These are phyloP conservation scores for Rhagoletis zephyria DNA, from an alignment of 1,140 invertebrate genomes.

Conservation along the genomic window DNA sequence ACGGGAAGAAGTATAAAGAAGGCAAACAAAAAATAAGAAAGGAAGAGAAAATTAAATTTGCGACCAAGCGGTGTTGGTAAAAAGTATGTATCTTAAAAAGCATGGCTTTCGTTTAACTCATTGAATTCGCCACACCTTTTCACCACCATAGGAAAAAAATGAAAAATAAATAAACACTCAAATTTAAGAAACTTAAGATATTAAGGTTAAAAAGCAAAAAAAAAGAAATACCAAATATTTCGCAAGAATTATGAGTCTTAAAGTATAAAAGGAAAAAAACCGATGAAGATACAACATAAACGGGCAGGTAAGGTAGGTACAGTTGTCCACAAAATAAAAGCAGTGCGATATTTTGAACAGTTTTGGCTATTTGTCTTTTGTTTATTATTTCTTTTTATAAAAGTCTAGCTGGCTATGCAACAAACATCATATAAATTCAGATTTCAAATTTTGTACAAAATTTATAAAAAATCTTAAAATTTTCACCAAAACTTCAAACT, in stretches of 20 bases:
- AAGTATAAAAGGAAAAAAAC: neutral
- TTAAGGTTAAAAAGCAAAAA: constrained; percentile 5
- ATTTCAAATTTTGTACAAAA: no score
- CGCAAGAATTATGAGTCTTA: neutral
- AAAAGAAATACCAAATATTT: neutral
- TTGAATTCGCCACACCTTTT: neutral
- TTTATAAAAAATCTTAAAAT: no score
- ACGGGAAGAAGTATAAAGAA: neutral
- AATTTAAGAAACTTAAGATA: neutral
- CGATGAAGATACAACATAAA: neutral
- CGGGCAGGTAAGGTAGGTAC: neutral
- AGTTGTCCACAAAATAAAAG: neutral
- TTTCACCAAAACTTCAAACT: no score
- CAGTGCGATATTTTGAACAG: no score
- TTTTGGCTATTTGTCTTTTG: no score
- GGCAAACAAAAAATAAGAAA: neutral
- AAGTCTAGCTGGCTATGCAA: no score
- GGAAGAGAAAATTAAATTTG: neutral
- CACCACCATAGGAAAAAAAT: neutral
- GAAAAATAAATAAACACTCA: neutral
- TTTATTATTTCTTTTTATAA: no score
- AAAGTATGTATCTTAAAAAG: neutral
- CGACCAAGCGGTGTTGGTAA: neutral
- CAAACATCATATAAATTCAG: no score
- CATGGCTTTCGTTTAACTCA: neutral